Evolutionary conservation across 2,888 invertebrate genomes (phyloP).

Genomic region (Polydrusus cervinus): DNA sequence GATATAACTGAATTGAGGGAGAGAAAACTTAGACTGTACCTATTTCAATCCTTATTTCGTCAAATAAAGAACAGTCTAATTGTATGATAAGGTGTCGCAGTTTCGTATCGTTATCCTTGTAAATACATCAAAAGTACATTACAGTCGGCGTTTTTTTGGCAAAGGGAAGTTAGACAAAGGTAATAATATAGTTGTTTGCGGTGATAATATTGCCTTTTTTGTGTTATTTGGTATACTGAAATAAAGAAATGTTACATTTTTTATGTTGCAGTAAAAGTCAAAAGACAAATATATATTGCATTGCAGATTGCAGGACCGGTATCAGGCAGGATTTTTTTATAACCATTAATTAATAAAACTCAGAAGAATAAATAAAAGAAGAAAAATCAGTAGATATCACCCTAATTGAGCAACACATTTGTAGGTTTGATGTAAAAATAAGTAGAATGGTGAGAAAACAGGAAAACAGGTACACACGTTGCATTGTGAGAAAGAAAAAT

Average conservation of each 20-base stretch:
- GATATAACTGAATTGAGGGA: constrained; percentile 59
- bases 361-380: too few species aligned
- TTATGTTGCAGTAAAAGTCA: constrained; percentile 11
- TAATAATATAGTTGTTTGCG: constrained; percentile 29
- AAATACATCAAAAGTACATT: constrained; percentile 42
- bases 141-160: constrained; percentile 32
- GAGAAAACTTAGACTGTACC: constrained; percentile 37
- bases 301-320: neutral
- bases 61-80: constrained; percentile 9
- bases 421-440: too few species aligned
- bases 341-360: neutral
- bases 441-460: too few species aligned
- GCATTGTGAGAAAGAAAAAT: too few species aligned
- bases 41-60: neutral
- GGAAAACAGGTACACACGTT: too few species aligned
- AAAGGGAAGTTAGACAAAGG: constrained; percentile 15
- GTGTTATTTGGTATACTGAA: constrained; percentile 3
- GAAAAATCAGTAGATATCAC: too few species aligned
- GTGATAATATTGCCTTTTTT: constrained; percentile 25
- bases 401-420: too few species aligned
- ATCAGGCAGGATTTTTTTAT: neutral
- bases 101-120: constrained; percentile 39
- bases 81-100: constrained; percentile 38
- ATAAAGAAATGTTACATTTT: constrained; percentile 14
- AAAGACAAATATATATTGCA: constrained; percentile 10